Evolutionary conservation across 1,140 invertebrate species (phyloP).

Genomic region (Drosophila oshimai): DNA sequence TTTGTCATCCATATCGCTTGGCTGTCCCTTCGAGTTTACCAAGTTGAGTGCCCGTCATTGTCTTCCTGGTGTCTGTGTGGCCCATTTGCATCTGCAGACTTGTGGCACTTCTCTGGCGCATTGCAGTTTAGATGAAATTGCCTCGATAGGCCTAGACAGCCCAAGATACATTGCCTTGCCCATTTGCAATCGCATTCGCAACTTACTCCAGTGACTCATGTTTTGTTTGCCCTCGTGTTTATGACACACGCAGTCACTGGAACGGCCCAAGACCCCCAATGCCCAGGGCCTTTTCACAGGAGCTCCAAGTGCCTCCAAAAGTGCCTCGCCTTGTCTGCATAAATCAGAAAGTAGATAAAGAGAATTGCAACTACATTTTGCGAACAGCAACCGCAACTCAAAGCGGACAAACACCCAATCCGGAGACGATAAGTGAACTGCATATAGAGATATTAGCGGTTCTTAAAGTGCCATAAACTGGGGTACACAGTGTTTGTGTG

Average conservation of each 20-base stretch:
- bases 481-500: not conserved
- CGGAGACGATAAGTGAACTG: constrained; percentile 38
- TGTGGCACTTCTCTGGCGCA: constrained; percentile 32
- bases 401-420: constrained; percentile 15
- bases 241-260: constrained; percentile 32
- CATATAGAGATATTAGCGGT: constrained; percentile 45
- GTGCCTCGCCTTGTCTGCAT: constrained; percentile 43
- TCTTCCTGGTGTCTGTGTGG: constrained; percentile 15
- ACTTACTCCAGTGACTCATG: constrained; percentile 35
- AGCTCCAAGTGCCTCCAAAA: constrained; percentile 6
- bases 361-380: constrained; percentile 57
- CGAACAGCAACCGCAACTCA: constrained; percentile 8
- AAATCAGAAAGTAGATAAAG: constrained; percentile 64
- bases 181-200: not conserved
- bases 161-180: constrained; percentile 33
- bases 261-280: not conserved
- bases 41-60: constrained; percentile 38
- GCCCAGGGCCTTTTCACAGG: constrained; percentile 4
- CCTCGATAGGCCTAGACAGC: constrained; percentile 42
- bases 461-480: constrained; percentile 39
- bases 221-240: constrained; percentile 24
- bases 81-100: constrained; percentile 49
- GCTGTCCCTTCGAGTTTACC: not conserved
- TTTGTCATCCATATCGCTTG: not conserved
- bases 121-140: constrained; percentile 69